Percentiles rank a stretch among this genome's conserved stretches.
phyloP scores from a whole-genome alignment of 2,113 vertebrate species.

The Microcebus jonahi region DNA sequence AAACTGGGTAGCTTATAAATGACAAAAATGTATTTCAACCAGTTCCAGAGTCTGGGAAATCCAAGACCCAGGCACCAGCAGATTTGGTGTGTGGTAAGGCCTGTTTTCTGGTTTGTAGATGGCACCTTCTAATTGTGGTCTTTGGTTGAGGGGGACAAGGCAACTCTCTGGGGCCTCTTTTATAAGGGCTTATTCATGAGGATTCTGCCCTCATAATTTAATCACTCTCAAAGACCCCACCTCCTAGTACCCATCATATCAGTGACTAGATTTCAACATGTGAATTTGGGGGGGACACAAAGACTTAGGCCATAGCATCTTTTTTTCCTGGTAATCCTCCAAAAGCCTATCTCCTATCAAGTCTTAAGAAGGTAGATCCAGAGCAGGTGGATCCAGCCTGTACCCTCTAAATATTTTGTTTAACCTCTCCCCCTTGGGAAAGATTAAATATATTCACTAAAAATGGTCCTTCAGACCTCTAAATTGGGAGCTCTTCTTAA shows the following conservation, averaged over 20 bases:
- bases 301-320: neutral
- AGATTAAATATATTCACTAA: neutral
- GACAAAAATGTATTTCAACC: neutral
- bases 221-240: neutral
- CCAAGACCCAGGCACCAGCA: neutral
- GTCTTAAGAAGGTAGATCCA: neutral
- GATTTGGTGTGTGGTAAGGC: neutral
- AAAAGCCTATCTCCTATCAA: neutral
- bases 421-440: neutral
- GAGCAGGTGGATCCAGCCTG: neutral
- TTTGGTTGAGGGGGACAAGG: neutral
- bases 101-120: neutral
- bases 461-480: neutral
- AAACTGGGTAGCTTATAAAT: neutral
- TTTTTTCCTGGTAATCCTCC: neutral
- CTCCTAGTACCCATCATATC: neutral
- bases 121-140: neutral
- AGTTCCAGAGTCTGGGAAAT: neutral
- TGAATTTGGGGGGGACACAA: neutral
- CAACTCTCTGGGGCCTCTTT: neutral
- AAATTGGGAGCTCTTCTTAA: neutral
- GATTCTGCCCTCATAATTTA: neutral
- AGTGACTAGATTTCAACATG: neutral
- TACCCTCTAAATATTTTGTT: neutral
- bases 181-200: neutral